These are phyloP conservation scores for Pseudopodoces humilis DNA, from an alignment of 2,113 vertebrate genomes.

Conservation along the genomic window DNA sequence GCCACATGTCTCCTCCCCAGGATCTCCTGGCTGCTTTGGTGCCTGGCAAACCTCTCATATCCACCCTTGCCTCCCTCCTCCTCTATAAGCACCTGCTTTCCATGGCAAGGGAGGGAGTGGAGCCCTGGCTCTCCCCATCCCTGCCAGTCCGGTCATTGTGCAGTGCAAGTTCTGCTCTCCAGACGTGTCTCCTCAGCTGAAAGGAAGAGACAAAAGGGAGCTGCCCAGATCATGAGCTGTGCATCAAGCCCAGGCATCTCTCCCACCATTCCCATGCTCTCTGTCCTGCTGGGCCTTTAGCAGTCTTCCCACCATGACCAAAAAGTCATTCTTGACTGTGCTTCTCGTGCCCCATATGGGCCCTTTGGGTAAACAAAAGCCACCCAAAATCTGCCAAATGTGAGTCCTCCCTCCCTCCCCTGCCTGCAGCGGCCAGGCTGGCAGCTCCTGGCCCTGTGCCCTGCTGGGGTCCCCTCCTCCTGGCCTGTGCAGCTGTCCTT, in stretches of 20 bases:
- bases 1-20: neutral
- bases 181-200: neutral
- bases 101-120: neutral
- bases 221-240: rapidly evolving
- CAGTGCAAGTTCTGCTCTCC: neutral
- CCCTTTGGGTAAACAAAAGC: neutral
- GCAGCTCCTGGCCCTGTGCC: neutral
- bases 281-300: rapidly evolving
- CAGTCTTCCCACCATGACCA: neutral
- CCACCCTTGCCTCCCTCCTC: neutral
- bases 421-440: neutral
- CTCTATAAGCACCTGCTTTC: neutral
- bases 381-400: neutral
- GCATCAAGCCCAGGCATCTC: neutral
- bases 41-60: neutral
- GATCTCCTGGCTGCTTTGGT: slow-evolving; percentile 1
- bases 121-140: neutral
- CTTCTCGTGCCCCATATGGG: rapidly evolving
- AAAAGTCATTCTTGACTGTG: neutral
- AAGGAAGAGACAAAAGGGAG: neutral
- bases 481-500: neutral
- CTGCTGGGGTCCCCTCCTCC: neutral
- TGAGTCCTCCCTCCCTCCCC: neutral
- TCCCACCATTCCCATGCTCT: neutral
- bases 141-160: neutral